Conservation (phyloP, 2,797 vertebrate genomes). For the Liasis olivaceus region DNA sequence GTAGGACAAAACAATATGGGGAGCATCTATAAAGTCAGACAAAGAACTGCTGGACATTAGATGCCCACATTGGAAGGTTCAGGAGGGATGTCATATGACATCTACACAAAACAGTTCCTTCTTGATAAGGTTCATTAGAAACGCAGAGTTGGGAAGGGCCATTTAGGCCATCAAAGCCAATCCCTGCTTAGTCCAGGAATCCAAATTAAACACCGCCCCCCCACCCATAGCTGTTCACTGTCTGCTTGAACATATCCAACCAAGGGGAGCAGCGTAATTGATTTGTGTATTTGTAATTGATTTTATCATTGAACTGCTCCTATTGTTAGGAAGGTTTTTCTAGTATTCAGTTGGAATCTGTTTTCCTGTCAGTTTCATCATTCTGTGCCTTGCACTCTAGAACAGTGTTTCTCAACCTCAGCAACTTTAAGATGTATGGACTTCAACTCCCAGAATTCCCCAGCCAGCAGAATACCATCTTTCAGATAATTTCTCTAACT, state of each 20-base stretch:
- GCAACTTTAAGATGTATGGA: too few relatives aligned
- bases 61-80: not conserved
- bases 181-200: not conserved
- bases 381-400: not conserved
- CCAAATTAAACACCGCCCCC: not conserved
- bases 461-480: too few relatives aligned
- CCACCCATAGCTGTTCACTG: not conserved
- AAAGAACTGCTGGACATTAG: not conserved
- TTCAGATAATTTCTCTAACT: too few relatives aligned
- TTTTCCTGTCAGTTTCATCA: not conserved
- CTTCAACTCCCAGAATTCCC: too few relatives aligned
- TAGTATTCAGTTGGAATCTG: not conserved
- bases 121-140: not conserved
- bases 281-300: not conserved
- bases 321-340: not conserved
- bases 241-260: not conserved
- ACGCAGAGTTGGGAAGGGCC: not conserved
- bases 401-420: not conserved
- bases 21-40: not conserved
- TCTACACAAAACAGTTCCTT: not conserved
- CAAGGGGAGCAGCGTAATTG: not conserved
- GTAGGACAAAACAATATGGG: not conserved
- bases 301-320: not conserved
- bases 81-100: not conserved
- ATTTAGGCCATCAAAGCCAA: not conserved